phyloP scores from a whole-genome alignment of 2,113 vertebrate species.

The Tragelaphus scriptus region DNA sequence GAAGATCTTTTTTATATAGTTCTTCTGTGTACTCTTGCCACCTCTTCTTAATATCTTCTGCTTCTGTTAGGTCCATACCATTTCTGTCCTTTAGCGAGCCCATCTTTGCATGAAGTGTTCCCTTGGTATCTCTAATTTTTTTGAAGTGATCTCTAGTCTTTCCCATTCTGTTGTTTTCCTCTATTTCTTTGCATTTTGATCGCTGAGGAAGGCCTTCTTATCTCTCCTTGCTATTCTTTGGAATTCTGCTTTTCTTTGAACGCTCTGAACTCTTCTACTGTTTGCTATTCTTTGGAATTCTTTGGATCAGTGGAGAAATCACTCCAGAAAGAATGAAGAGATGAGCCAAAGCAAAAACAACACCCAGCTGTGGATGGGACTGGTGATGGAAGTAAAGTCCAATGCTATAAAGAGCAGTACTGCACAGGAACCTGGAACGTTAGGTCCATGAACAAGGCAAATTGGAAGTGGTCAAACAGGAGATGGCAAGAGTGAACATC shows the following conservation, averaged over 20 bases:
- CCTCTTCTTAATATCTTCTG: not conserved
- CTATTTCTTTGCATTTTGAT: not conserved
- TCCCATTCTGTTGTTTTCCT: not conserved
- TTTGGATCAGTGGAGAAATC: not conserved
- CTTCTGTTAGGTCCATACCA: not conserved
- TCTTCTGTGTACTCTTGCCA: not conserved
- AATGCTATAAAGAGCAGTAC: not conserved
- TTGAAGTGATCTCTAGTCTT: not conserved
- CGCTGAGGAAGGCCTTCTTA: not conserved
- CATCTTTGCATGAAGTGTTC: not conserved
- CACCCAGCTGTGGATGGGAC: not conserved
- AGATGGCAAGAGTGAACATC: not conserved
- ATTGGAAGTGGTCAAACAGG: not conserved
- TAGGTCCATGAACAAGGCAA: not conserved
- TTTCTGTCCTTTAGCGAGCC: not conserved
- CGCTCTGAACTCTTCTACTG: no score
- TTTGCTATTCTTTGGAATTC: not conserved
- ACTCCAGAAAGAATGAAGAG: not conserved
- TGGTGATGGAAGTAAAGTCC: not conserved
- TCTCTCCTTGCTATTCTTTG: not conserved
- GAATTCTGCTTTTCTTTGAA: not conserved
- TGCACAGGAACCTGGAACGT: not conserved
- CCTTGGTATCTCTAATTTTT: not conserved
- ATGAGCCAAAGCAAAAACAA: not conserved
- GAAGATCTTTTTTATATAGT: not conserved